Percentiles rank a stretch among this genome's conserved stretches.
Evolutionary conservation across 2,113 vertebrate genomes (phyloP).

Genomic region (Anoura caudifer): DNA sequence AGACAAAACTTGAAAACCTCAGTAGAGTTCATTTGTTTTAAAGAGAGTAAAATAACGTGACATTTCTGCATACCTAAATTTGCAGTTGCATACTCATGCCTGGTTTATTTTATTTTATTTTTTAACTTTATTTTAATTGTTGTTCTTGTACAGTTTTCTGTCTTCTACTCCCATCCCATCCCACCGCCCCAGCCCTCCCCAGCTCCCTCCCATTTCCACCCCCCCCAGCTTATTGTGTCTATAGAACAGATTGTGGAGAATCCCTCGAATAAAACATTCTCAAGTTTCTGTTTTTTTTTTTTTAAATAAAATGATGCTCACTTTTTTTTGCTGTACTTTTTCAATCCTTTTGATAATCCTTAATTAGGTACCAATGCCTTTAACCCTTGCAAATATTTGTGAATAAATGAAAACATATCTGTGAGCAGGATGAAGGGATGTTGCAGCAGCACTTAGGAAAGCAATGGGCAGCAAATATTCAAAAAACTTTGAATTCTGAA

Average conservation of each 20-base stretch:
- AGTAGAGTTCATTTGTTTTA: not conserved
- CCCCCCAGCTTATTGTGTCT: not conserved
- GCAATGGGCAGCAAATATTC: not conserved
- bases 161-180: too few relatives aligned
- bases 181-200: too few relatives aligned
- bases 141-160: too few relatives aligned
- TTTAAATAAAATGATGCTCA: not conserved
- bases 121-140: too few relatives aligned
- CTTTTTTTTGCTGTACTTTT: not conserved
- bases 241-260: not conserved
- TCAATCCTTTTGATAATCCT: not conserved
- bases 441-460: not conserved
- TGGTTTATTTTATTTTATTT: not conserved
- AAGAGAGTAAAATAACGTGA: not conserved
- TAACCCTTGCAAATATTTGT: not conserved
- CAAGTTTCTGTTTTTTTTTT: not conserved
- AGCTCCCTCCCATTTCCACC: too few relatives aligned
- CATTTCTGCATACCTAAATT: not conserved
- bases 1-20: not conserved
- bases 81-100: not conserved
- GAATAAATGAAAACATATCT: not conserved
- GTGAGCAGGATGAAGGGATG: not conserved
- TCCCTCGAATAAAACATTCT: not conserved
- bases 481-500: not conserved
- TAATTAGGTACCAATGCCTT: not conserved